Conservation (phyloP, 2,113 vertebrate genomes). For the Eubucco bourcierii region DNA sequence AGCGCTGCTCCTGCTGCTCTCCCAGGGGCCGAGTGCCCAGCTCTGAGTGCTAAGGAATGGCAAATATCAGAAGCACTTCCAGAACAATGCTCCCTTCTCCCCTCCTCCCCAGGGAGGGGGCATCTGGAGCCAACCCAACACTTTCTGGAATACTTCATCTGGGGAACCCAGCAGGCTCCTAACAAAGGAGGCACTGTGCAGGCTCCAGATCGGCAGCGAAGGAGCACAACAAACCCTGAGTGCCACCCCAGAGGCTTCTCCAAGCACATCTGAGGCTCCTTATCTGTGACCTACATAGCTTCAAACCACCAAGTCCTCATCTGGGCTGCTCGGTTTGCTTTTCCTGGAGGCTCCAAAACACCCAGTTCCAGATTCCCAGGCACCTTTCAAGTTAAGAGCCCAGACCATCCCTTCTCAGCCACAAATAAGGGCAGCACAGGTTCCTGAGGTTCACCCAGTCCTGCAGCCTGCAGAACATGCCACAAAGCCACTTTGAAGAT, state of each 20-base stretch:
- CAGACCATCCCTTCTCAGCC: background rate
- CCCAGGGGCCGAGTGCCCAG: background rate
- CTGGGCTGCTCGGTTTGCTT: background rate
- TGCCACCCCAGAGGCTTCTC: background rate
- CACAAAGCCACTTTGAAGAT: background rate
- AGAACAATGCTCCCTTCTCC: background rate
- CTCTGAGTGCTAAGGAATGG: background rate
- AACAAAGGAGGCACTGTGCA: background rate
- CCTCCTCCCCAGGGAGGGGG: background rate
- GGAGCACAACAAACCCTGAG: background rate
- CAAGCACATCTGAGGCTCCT: background rate
- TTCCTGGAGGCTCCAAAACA: background rate
- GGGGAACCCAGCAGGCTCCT: background rate
- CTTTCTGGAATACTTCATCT: background rate
- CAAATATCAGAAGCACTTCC: background rate
- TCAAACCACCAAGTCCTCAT: background rate
- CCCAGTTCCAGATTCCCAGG: background rate
- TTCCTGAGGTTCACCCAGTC: background rate
- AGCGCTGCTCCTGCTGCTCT: background rate
- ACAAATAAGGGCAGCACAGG: background rate
- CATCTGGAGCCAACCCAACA: rapidly evolving
- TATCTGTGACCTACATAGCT: background rate
- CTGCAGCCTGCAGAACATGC: background rate
- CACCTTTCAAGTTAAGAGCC: background rate
- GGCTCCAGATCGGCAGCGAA: background rate